Base-by-base conservation (phyloP, 2,797 vertebrate species). In the Percopsis omiscomaycus region DNA sequence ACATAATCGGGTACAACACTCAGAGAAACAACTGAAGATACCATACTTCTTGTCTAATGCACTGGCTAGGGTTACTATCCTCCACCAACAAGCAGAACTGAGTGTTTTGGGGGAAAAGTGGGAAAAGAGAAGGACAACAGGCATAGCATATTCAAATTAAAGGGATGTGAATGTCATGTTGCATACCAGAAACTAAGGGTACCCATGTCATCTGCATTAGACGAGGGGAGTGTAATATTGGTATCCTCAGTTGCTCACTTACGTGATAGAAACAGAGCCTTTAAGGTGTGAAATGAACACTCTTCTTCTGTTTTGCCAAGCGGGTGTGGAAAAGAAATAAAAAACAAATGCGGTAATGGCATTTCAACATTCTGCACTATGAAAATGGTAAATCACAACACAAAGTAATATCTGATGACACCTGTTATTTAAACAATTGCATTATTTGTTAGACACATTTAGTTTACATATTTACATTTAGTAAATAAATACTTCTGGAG, bases 211-310 rank as follows among this genome's bases (percentile, higher is more conserved):
- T 87, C 92, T 94, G 89, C 94, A 91, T 94, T 94, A 95, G 94
- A 93, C 88, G 89, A 81, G 84, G 86, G 85, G 89, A 91, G 89
- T 86, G 78, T 87, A 83, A 84, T 80, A 70, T 80, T 91, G 95
- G 96, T 96, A 96, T 97, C 95, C 94, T 95, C 97, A 94, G 96
- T 95, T 98, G 96, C 93, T 96, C 95, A 98, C 98, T 99, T 98
- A 99, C 98, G 96, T 98, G 96, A 95, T 94, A 95, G 94, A 94
- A 95, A 98, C 93, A 94, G 92, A 94, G 96, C 95, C 95, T 94
- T 97, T 98, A 98, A 94, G 96, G 95, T 95, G 97, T 99, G 96
- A 99, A 98, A 99, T 98, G 98, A 96, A 98, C 98, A 96, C 97
- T 99, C 97, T 99, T 99, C 98, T 98, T 98, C 98, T 98, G 97